Percentiles rank a stretch among this genome's conserved stretches.
Conservation (phyloP, 2,888 invertebrate species). For the Pristionchus exspectatus region DNA sequence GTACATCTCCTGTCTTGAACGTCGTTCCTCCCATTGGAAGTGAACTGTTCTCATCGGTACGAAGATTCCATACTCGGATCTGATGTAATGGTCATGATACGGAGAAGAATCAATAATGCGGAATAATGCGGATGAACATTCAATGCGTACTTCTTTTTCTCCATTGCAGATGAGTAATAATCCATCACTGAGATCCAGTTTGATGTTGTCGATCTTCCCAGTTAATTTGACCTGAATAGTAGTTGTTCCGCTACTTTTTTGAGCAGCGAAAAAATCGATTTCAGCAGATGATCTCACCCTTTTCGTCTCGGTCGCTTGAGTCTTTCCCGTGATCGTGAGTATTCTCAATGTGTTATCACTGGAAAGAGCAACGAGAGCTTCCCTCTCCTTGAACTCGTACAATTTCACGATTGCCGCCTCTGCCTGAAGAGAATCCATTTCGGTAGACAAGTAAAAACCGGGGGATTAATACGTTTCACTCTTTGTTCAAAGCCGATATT, state of each 20-base stretch:
- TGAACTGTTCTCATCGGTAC: slow-evolving; percentile 52
- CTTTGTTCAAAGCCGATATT: neutral
- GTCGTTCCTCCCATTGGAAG: slow-evolving; percentile 46
- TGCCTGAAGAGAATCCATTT: neutral
- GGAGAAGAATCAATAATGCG: too few relatives aligned
- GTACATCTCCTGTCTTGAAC: slow-evolving; percentile 47
- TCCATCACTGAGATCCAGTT: slow-evolving; percentile 60
- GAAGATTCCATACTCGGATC: slow-evolving; percentile 53
- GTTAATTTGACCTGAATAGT: slow-evolving; percentile 86
- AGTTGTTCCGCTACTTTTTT: neutral
- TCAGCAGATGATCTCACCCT: neutral
- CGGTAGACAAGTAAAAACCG: too few relatives aligned
- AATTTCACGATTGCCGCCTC: slow-evolving; percentile 35
- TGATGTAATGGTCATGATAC: neutral
- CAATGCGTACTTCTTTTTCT: slow-evolving; percentile 47
- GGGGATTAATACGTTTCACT: neutral
- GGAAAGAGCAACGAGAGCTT: slow-evolving; percentile 35
- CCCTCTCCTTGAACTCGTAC: slow-evolving; percentile 52
- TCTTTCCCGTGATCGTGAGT: slow-evolving; percentile 44
- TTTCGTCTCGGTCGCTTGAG: slow-evolving; percentile 50
- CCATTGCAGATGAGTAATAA: slow-evolving; percentile 60
- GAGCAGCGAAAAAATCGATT: too few relatives aligned
- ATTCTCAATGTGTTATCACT: slow-evolving; percentile 44
- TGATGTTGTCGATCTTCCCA: slow-evolving; percentile 81
- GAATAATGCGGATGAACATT: too few relatives aligned